Base-by-base conservation (phyloP, 2,888 invertebrate species). In the Melieria picta region DNA sequence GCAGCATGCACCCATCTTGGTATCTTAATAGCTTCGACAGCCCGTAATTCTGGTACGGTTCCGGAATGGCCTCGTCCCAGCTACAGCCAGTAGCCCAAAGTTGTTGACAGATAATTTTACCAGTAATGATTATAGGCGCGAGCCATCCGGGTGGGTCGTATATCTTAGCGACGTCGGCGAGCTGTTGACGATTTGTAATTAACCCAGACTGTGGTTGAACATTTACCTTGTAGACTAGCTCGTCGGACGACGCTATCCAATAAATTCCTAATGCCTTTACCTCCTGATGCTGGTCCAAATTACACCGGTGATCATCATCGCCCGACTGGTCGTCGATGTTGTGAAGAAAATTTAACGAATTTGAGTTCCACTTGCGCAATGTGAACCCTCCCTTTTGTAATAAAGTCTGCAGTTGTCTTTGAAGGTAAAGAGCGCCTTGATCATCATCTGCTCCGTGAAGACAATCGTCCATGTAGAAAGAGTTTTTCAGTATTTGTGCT, bases 111-210 rank as follows among this genome's bases (percentile, higher is more conserved):
- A 16, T 16, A 16, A 16, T 16, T 16, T 16, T 16, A 16, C 16
- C 16, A 16, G 16, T 16, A 16, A 16, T 16, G 16, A 16, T 16
- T 16, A 16, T 16, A 16, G 16, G 16, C 16, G 16, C 16, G 16
- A 16, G n/a, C 48, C 56, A n/a, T 42, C 66, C 66, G 13, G 52
- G 42, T 2, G 57, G 48, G 42, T 66, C 43, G 42, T 71, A 65
- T 2, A 75, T 71, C 45, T 69, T 71, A 10, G 60, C 69, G 1
- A 72, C 50, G 63, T 73, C 74, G 11, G 73, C 73, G 0, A 73
- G 55, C 50, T 74, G 71, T 42, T 72, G 67, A 7, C 72, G 69
- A 52, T 76, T 76, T 10, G 74, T 76, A 13, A 74, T 71, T 47
- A 43, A 43, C 52, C 56, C 13, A 10, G 61, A 42, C 0, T 58